Evolutionary conservation across 2,888 invertebrate species (phyloP).

Genomic region (Drosophila niveifrons): DNA sequence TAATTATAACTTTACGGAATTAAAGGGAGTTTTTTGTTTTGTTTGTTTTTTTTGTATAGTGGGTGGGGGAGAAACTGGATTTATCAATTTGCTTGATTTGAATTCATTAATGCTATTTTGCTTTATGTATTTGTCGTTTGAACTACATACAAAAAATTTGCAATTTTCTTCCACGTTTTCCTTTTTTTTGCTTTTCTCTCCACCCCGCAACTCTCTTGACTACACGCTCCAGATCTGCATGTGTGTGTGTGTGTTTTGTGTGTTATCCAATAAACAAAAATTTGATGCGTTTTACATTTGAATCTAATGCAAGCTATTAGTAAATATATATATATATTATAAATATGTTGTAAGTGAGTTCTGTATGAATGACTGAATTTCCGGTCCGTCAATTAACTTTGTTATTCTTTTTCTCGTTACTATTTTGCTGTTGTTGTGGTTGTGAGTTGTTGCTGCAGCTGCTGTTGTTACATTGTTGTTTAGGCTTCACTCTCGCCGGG

Average conservation of each 20-base stretch:
- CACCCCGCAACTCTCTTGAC: conserved; percentile 7
- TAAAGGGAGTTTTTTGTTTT: conserved; percentile 10
- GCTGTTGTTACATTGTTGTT: conserved; percentile 50
- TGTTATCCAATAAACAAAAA: conserved; percentile 36
- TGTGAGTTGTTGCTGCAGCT: conserved; percentile 19
- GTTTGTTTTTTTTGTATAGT: background rate
- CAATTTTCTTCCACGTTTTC: conserved; percentile 14
- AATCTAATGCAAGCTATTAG: conserved; percentile 72
- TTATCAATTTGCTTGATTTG: conserved; percentile 10
- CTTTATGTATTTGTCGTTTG: conserved; percentile 46
- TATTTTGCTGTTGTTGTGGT: conserved; percentile 38
- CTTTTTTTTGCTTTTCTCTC: background rate
- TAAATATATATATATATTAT: conserved; percentile 69
- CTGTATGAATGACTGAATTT: conserved; percentile 54
- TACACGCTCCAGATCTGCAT: conserved; percentile 4
- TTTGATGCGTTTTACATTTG: conserved; percentile 45
- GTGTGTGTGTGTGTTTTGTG: conserved; percentile 17
- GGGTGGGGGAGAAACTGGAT: conserved; percentile 24
- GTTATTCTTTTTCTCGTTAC: no score
- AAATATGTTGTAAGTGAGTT: conserved; percentile 63
- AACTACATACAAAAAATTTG: conserved; percentile 62
- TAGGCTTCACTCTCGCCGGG: conserved; percentile 87
- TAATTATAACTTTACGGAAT: conserved; percentile 71
- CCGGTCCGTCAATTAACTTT: conserved; percentile 47
- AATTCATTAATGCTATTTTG: conserved; percentile 40